Evolutionary conservation across 2,888 invertebrate genomes (phyloP).

Genomic region (Deroplatys truncata): DNA sequence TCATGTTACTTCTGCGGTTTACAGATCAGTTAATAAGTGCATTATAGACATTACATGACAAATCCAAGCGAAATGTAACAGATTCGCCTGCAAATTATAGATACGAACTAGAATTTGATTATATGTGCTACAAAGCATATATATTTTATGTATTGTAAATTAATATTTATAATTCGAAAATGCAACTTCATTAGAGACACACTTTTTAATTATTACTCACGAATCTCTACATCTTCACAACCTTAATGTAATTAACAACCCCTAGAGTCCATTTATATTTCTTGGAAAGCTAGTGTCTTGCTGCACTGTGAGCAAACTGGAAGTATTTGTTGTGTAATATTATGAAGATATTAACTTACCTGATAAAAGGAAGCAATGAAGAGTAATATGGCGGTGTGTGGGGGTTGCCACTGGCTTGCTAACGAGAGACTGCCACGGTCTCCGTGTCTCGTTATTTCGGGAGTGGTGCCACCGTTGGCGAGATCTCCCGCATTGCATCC

Average conservation of each 20-base stretch:
- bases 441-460: conserved; percentile 19
- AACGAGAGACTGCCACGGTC: not conserved
- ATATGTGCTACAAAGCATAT: not conserved
- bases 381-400: not conserved
- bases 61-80: not conserved
- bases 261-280: not conserved
- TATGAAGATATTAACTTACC: not conserved
- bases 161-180: not conserved
- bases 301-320: not conserved
- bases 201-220: no score
- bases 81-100: not conserved
- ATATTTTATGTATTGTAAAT: not conserved
- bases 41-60: not conserved
- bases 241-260: no score
- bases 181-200: not conserved
- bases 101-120: not conserved
- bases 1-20: not conserved
- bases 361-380: not conserved
- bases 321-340: not conserved
- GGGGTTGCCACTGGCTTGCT: not conserved
- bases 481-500: conserved; percentile 23
- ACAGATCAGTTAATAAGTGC: not conserved
- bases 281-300: not conserved
- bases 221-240: no score
- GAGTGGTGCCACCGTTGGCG: conserved; percentile 18